phyloP scores from a whole-genome alignment of 92 coral and sea anemone genomes.

The Plumapathes pennacea region DNA sequence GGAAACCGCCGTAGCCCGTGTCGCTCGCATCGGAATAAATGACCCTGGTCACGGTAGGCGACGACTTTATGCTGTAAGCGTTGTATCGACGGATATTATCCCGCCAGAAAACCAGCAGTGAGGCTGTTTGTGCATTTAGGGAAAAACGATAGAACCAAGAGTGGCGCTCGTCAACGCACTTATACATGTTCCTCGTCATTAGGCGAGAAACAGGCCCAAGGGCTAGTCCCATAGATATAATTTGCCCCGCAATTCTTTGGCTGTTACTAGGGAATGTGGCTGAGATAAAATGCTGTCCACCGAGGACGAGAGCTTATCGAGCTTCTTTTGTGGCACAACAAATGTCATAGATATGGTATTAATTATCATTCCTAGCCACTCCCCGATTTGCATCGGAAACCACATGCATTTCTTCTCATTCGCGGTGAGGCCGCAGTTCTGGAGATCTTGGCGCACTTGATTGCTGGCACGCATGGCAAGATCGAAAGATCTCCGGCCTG shows the following conservation, averaged over 20 bases:
- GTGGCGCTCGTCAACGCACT: neutral
- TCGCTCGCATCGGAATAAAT: slow-evolving; percentile 34
- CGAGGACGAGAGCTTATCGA: neutral
- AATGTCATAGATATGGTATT: too few species aligned
- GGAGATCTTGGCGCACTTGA: slow-evolving; percentile 4
- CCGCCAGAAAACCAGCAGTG: slow-evolving; percentile 21
- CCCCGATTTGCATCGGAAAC: slow-evolving; percentile 33
- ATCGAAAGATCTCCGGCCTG: neutral
- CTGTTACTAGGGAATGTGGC: slow-evolving; percentile 1
- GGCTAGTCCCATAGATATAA: slow-evolving; percentile 13
- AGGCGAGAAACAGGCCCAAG: slow-evolving; percentile 13
- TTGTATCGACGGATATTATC: slow-evolving; percentile 4
- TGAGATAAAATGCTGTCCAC: neutral
- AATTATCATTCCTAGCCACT: too few species aligned
- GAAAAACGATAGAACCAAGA: neutral
- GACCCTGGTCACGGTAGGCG: too few species aligned
- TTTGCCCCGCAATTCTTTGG: slow-evolving; percentile 1
- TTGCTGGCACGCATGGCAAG: neutral
- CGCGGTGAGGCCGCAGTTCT: slow-evolving; percentile 18
- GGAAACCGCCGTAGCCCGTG: slow-evolving; percentile 27
- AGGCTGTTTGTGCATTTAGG: neutral
- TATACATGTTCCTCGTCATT: slow-evolving; percentile 12
- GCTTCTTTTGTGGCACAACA: slow-evolving; percentile 5
- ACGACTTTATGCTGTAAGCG: slow-evolving; percentile 3
- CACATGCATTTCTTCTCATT: slow-evolving; percentile 11